Conservation (phyloP, 2,888 invertebrate species). For the Muschampia plurimacula region DNA sequence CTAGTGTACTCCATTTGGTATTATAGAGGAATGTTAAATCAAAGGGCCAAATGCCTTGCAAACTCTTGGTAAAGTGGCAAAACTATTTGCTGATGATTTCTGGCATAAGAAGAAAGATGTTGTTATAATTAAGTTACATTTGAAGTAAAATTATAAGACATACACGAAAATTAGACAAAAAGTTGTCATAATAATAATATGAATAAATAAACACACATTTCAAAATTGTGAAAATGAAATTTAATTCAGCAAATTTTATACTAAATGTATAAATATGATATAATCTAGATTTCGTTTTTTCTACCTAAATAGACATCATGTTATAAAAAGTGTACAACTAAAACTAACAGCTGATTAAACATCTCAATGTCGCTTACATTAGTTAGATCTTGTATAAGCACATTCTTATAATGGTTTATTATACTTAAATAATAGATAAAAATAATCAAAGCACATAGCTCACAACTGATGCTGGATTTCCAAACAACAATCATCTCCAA, state of each 20-base stretch:
- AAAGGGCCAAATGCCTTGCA: no score
- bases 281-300: conserved; percentile 85
- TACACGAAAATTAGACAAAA: neutral
- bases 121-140: no score
- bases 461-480: conserved; percentile 79
- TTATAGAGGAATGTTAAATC: no score
- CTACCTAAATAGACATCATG: conserved; percentile 86
- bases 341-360: conserved; percentile 85
- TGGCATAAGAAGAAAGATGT: no score
- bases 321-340: conserved; percentile 86
- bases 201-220: conserved; percentile 56
- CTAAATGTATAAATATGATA: conserved; percentile 86
- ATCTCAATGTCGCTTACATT: conserved; percentile 85
- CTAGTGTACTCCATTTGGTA: no score
- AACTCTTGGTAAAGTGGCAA: no score
- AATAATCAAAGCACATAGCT: conserved; percentile 82
- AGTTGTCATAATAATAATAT: neutral
- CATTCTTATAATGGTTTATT: conserved; percentile 82
- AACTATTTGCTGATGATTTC: no score
- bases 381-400: conserved; percentile 85
- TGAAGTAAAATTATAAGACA: no score
- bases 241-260: conserved; percentile 86
- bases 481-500: conserved; percentile 82
- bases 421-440: conserved; percentile 85
- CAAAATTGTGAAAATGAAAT: conserved; percentile 85